Evolutionary conservation across 2,113 vertebrate species (phyloP), one percentile per base, ranked within the genome.

Genomic region (Theropithecus gelada): DNA sequence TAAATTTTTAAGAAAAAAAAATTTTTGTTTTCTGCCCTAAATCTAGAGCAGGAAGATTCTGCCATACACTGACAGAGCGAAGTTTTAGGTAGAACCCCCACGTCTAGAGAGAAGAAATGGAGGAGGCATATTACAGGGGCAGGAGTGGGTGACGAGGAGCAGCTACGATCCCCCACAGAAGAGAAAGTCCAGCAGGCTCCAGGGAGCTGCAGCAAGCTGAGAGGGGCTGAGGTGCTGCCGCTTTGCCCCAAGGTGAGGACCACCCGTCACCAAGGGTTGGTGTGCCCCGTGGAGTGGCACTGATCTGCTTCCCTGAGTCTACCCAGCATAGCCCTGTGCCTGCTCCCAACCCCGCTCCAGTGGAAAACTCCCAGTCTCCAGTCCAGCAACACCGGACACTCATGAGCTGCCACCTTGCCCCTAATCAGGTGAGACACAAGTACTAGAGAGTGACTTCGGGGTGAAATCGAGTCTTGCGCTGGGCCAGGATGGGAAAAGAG

Each of bases 31-130:
- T 57, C 61, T 52, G 32, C 68, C 43, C 32, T 43, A 75, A 73
- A 88, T 81, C 43, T 48, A 87, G 7, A 66, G 43, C 57, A 94
- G 76, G 52, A 88, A 93, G 76, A 35, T 70, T 68, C n/a, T 94
- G n/a, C 23, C 6, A 0, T 6, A 32, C 0, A 35, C 25, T n/a
- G 16, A 50, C 22, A 59, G 57, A 85, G 45, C 13, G 30, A 20
- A 61, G 16, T 18, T 40, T 82, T 95, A 88, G 55, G 64, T 11
- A 40, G 73, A 82, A 45, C 14, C 4, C 38, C 8, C 59, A 10
- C 0, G 4, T 20, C 22, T 48, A 0, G 22, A 14, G 18, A 72
- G 38, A 80, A 50, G 23, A 84, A 17, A 20, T 6, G 18, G 30
- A 40, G 48, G 18, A 32, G 17, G 5, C 35, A 9, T 16, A 35